Percentiles rank a stretch among this genome's conserved stretches.
phyloP scores from a whole-genome alignment of 2,888 invertebrate genomes.

The Dicycla oo region DNA sequence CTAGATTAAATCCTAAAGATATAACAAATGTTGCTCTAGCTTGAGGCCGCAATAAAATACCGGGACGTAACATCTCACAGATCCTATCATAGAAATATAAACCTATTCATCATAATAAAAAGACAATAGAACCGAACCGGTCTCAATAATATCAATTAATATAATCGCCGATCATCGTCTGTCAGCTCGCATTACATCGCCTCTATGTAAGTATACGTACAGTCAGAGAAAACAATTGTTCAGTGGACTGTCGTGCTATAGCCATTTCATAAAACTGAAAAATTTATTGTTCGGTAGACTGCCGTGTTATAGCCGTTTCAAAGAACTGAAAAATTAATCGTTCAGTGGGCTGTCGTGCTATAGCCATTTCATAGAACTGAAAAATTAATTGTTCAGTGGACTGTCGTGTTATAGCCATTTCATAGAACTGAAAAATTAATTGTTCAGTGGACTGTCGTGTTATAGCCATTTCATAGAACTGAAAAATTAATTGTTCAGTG shows the following conservation, averaged over 20 bases:
- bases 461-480: not conserved
- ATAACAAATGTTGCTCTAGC: not conserved
- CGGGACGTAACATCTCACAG: slow-evolving; percentile 15
- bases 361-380: not conserved
- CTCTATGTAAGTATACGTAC: not conserved
- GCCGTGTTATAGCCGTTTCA: not conserved
- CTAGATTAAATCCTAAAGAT: slow-evolving; percentile 4
- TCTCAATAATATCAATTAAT: slow-evolving; percentile 51
- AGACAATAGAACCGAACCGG: slow-evolving; percentile 46
- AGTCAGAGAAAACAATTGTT: not conserved
- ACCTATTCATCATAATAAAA: slow-evolving; percentile 42
- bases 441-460: too few relatives aligned
- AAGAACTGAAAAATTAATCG: not conserved
- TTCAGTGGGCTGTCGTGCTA: too few relatives aligned
- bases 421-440: not conserved
- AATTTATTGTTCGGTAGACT: too few relatives aligned
- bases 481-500: not conserved
- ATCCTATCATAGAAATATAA: too few relatives aligned
- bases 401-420: too few relatives aligned
- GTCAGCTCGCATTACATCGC: slow-evolving; percentile 38
- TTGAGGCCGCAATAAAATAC: not conserved
- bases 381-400: too few relatives aligned
- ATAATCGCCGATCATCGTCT: slow-evolving; percentile 41
- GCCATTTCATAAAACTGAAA: too few relatives aligned
- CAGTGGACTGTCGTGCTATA: not conserved